Evolutionary conservation across 2,888 invertebrate genomes (phyloP).

Genomic region (Parnassius glacialis): DNA sequence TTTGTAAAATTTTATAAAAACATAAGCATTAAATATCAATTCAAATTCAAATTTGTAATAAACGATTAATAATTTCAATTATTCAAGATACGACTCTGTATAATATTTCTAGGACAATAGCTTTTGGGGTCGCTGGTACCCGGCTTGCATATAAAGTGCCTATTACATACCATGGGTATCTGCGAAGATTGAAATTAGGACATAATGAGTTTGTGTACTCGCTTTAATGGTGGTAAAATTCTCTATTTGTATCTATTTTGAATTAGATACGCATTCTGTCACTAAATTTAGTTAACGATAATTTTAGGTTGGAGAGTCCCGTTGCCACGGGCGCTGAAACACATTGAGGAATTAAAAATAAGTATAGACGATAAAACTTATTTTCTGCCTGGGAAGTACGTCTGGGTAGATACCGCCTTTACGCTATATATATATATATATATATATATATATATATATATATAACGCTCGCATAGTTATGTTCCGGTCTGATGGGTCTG

Average conservation of each 20-base stretch:
- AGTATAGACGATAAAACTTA: too few relatives aligned
- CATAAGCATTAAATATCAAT: not conserved
- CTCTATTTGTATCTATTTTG: not conserved
- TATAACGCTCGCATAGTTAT: too few relatives aligned
- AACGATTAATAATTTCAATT: not conserved
- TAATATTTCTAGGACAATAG: conserved; percentile 18
- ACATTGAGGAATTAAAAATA: too few relatives aligned
- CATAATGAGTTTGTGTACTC: not conserved
- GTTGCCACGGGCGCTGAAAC: too few relatives aligned
- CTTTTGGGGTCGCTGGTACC: conserved; percentile 6
- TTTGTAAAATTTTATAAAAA: not conserved
- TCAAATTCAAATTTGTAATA: not conserved
- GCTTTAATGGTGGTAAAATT: not conserved
- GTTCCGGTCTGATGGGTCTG: too few relatives aligned
- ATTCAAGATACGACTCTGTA: not conserved
- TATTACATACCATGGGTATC: conserved; percentile 1
- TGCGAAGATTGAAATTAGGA: conserved; percentile 12
- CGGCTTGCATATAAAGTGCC: conserved; percentile 17
- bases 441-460: too few relatives aligned
- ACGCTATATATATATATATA: too few relatives aligned
- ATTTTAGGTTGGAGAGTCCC: too few relatives aligned
- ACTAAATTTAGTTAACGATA: too few relatives aligned
- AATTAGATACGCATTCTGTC: too few relatives aligned
- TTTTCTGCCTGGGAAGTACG: too few relatives aligned
- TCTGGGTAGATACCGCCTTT: too few relatives aligned